Percentiles rank a stretch among this genome's conserved stretches.
Conservation (phyloP, 92 coral and sea anemone species). For the Palythoa grandis region DNA sequence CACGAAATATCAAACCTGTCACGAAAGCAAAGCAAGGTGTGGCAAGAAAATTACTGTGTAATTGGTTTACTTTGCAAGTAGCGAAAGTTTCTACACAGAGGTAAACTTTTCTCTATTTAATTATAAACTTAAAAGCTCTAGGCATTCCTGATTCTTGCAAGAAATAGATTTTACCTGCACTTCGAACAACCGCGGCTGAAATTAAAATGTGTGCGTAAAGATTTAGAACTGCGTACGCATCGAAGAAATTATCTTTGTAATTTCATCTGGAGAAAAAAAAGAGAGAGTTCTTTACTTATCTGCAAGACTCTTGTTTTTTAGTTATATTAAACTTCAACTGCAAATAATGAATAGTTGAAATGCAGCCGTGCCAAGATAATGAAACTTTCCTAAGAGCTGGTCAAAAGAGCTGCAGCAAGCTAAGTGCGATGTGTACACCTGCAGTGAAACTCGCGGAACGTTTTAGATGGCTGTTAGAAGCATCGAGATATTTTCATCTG, state of each 20-base stretch:
- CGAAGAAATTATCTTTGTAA: neutral
- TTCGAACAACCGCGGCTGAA: neutral
- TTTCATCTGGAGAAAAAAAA: neutral
- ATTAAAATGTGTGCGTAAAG: too few relatives aligned
- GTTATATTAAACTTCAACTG: neutral
- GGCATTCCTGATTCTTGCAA: neutral
- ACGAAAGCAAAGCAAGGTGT: neutral
- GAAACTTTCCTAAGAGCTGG: neutral
- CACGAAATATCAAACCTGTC: neutral
- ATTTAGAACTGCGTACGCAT: neutral
- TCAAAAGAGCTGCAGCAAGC: neutral
- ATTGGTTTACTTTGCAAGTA: neutral
- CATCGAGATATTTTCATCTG: too few relatives aligned
- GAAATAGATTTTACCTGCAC: neutral
- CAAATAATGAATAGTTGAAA: neutral
- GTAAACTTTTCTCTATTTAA: slow-evolving; percentile 11
- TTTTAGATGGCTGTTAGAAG: too few relatives aligned
- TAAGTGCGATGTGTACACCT: too few relatives aligned
- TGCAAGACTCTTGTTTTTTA: neutral
- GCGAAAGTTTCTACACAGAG: neutral
- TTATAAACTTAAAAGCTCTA: neutral
- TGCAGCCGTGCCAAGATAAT: neutral
- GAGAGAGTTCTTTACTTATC: neutral
- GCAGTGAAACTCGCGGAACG: too few relatives aligned
- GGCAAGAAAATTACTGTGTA: neutral